Evolutionary conservation across 2,888 invertebrate species (phyloP).

Genomic region (Drosophila falleni): DNA sequence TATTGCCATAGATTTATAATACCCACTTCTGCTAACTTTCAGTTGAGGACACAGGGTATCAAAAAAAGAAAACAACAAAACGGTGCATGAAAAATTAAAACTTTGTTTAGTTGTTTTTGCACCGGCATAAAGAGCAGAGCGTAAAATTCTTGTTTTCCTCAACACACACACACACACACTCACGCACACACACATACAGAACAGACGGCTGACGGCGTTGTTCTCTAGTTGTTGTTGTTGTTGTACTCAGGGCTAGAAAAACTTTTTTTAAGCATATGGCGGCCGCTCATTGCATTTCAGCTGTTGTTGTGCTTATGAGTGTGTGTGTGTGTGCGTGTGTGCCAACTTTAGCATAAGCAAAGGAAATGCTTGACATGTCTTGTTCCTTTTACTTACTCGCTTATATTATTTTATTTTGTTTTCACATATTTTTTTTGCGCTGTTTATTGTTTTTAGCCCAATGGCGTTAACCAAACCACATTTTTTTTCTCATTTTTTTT

Average conservation of each 20-base stretch:
- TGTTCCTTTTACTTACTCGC: constrained; percentile 56
- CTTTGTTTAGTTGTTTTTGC: constrained; percentile 52
- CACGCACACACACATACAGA: constrained; percentile 24
- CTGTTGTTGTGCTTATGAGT: constrained; percentile 19
- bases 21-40: neutral
- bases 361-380: constrained; percentile 76
- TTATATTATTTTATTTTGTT: constrained; percentile 43
- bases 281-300: constrained; percentile 52
- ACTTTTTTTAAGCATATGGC: constrained; percentile 60
- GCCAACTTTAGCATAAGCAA: constrained; percentile 59
- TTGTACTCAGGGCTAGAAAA: constrained; percentile 51
- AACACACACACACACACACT: constrained; percentile 27
- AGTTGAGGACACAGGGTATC: constrained; percentile 16
- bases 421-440: constrained; percentile 22
- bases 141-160: constrained; percentile 64
- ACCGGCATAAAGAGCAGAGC: constrained; percentile 64
- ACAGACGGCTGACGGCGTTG: constrained; percentile 30
- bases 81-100: constrained; percentile 45
- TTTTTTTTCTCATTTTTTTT: constrained; percentile 18
- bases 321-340: constrained; percentile 21
- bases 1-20: neutral
- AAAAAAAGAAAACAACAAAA: constrained; percentile 16
- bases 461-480: constrained; percentile 44
- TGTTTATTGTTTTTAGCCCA: constrained; percentile 37
- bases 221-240: constrained; percentile 37